Percentiles rank a stretch among this genome's conserved stretches.
Conservation (phyloP, 2,888 invertebrate genomes). For the Chrysolina americana region DNA sequence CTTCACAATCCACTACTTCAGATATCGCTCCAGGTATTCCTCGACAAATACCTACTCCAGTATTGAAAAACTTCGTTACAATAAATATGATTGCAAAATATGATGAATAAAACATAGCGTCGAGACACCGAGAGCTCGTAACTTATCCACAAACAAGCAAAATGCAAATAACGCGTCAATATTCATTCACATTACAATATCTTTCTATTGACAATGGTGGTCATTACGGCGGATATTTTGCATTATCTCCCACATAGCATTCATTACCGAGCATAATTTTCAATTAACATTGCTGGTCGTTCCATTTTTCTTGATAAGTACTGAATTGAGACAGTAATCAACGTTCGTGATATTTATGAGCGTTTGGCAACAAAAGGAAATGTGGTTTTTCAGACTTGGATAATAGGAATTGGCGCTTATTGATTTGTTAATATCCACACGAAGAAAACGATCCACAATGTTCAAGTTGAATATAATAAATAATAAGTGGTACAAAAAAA, state of each 20-base stretch:
- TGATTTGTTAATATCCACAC: not conserved
- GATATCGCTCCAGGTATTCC: not conserved
- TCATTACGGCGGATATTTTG: conserved; percentile 12
- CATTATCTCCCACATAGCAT: conserved; percentile 29
- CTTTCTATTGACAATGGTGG: conserved; percentile 25
- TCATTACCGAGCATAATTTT: conserved; percentile 28
- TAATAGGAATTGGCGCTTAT: conserved; percentile 9
- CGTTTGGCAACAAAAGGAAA: not conserved
- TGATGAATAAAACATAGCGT: conserved; percentile 20
- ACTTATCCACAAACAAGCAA: conserved; percentile 16
- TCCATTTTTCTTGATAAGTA: conserved; percentile 4
- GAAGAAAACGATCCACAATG: not conserved
- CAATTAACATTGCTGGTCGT: conserved; percentile 21
- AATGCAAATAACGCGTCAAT: conserved; percentile 26
- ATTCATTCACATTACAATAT: conserved; percentile 19
- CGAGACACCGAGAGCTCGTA: conserved; percentile 10
- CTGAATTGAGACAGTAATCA: conserved; percentile 28
- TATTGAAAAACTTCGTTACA: not conserved
- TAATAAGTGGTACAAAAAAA: no score
- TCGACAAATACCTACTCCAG: not conserved
- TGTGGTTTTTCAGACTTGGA: conserved; percentile 1
- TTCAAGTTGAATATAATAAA: no score
- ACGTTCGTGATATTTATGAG: conserved; percentile 8
- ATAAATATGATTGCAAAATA: conserved; percentile 17
- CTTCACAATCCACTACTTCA: conserved; percentile 11